phyloP scores from a whole-genome alignment of 2,113 vertebrate genomes.

The Panthera leo region DNA sequence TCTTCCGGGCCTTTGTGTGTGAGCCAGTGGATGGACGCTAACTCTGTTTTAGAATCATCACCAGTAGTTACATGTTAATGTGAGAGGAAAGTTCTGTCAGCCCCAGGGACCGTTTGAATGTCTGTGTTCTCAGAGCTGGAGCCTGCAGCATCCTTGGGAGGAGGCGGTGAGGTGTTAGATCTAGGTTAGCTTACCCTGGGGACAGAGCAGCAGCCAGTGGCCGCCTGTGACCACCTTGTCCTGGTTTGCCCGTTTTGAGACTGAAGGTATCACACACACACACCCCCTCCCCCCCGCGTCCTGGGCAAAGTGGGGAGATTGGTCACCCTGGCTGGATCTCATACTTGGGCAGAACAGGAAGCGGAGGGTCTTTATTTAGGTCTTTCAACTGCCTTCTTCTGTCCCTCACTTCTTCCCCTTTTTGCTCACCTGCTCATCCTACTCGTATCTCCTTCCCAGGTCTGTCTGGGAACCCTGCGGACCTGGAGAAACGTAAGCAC shows the following conservation, averaged over 20 bases:
- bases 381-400: neutral
- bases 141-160: neutral
- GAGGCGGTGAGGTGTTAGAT: neutral
- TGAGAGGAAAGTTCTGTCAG: neutral
- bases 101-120: neutral
- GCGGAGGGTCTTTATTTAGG: neutral
- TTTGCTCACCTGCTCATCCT: neutral
- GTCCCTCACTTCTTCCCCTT: neutral
- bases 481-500: constrained; percentile 93
- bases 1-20: neutral
- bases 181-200: neutral
- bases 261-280: neutral
- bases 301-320: neutral
- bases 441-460: constrained; percentile 81
- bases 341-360: neutral
- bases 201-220: neutral
- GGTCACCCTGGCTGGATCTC: neutral
- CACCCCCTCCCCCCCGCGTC: neutral
- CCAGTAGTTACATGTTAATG: neutral
- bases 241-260: neutral
- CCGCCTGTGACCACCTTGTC: neutral
- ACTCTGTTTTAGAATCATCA: neutral
- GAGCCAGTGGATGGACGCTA: neutral
- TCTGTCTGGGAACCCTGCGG: constrained; percentile 92
- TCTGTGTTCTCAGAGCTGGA: neutral